Evolutionary conservation across 2,113 vertebrate species (phyloP).

Genomic region (Plecotus auritus): DNA sequence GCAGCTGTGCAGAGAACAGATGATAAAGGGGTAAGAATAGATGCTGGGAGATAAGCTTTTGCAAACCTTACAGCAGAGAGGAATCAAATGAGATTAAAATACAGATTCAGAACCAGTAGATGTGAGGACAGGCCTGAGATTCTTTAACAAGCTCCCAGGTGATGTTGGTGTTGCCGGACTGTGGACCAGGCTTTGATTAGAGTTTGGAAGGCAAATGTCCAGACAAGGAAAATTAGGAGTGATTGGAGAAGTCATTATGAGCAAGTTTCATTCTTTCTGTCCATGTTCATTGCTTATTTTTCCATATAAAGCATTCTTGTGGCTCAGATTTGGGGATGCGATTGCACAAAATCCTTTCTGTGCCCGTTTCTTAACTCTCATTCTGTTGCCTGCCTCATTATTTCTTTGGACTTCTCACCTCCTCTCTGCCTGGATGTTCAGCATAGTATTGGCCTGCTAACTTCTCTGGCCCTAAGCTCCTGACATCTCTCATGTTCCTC

Average conservation of each 20-base stretch:
- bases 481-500: background rate
- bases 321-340: background rate
- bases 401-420: background rate
- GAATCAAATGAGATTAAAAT: background rate
- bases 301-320: slow-evolving; percentile 21
- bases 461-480: background rate
- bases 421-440: background rate
- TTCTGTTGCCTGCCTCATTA: background rate
- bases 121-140: background rate
- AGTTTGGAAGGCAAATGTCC: background rate
- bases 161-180: background rate
- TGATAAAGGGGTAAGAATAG: background rate
- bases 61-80: background rate
- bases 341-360: background rate
- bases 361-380: background rate
- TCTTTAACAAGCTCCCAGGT: background rate
- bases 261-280: background rate
- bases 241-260: background rate
- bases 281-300: background rate
- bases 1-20: background rate
- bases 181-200: background rate
- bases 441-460: background rate
- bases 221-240: background rate
- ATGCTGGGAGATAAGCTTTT: background rate
- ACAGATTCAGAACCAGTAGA: background rate